Base-by-base conservation (phyloP, 2,888 invertebrate genomes). In the Strigamia crassipes region DNA sequence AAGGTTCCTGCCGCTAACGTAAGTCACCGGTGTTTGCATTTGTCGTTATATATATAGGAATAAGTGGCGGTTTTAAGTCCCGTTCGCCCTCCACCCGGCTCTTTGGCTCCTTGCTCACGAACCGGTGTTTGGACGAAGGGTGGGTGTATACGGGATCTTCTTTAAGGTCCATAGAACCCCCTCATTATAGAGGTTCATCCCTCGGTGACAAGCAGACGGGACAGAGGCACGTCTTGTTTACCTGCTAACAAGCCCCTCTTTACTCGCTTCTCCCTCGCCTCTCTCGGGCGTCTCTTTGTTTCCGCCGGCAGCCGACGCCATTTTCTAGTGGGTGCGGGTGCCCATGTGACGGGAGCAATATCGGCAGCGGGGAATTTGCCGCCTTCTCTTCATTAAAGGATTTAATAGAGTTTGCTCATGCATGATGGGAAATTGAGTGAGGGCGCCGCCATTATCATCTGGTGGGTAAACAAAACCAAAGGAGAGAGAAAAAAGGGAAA, bases 201-300 rank as follows among this genome's bases (percentile, higher is more conserved):
- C 73, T 73, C 73, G 73, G 73, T 73, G 73, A 73, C 73, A 73
- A 73, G 73, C 73, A 73, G 73, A 73, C 73, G 73, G 73, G 73
- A 73, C 73, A 73, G 13, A 73, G 73, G 73, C 73, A 73, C 73
- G 73, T 73, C 73, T 73, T 73, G 73, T 73, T 73, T 73, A 73
- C 73, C 73, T 73, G 73, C 73, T 73, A 73, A 73, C 73, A 73
- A 73, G 73, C 73, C 73, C 73, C 73, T 73, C 73, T 73, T 73
- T 73, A 73, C 73, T 73, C 73, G 31, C 73, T 73, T 73, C 27
- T 27, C 27, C 31, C 73, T 73, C 73, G 13, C 73, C 73, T 73
- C 73, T 73, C 73, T 31, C 73, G 27, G 31, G 73, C 61, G 61
- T 73, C 73, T 73, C 73, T 73, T 73, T 73, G 73, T 73, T 73